These are phyloP conservation scores for Athalia cordata DNA, from an alignment of 2,888 invertebrate genomes.

Conservation along the genomic window DNA sequence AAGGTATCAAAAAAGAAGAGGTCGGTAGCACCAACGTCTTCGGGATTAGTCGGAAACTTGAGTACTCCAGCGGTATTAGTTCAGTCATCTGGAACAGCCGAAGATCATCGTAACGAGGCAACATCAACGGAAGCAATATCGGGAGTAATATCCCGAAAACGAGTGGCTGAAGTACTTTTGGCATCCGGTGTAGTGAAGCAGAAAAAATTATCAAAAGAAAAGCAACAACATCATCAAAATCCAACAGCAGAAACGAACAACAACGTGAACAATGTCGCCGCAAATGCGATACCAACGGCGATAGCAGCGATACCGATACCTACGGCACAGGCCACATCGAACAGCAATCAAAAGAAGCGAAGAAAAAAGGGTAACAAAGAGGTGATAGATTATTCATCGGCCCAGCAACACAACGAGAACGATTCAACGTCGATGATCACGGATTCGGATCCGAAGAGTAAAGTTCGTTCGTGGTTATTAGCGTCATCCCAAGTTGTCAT, in stretches of 20 bases:
- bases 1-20: conserved; percentile 56
- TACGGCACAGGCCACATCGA: too few relatives aligned
- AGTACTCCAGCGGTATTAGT: not conserved
- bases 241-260: conserved; percentile 75
- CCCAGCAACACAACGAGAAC: conserved; percentile 78
- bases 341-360: conserved; percentile 75
- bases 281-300: too few relatives aligned
- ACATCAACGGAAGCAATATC: too few relatives aligned
- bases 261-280: conserved; percentile 73
- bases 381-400: conserved; percentile 86
- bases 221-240: conserved; percentile 67
- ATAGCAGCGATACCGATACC: too few relatives aligned
- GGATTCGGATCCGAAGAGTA: conserved; percentile 79
- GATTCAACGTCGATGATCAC: conserved; percentile 70
- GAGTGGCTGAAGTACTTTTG: conserved; percentile 58
- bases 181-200: conserved; percentile 51
- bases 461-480: conserved; percentile 90
- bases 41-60: conserved; percentile 41
- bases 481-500: conserved; percentile 76
- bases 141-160: conserved; percentile 56
- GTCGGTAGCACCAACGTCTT: conserved; percentile 45
- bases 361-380: conserved; percentile 81
- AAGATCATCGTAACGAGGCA: conserved; percentile 55
- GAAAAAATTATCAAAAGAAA: conserved; percentile 53
- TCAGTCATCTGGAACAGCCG: conserved; percentile 46